Conservation (phyloP, 1,140 invertebrate species). For the Bombus waltoni region DNA sequence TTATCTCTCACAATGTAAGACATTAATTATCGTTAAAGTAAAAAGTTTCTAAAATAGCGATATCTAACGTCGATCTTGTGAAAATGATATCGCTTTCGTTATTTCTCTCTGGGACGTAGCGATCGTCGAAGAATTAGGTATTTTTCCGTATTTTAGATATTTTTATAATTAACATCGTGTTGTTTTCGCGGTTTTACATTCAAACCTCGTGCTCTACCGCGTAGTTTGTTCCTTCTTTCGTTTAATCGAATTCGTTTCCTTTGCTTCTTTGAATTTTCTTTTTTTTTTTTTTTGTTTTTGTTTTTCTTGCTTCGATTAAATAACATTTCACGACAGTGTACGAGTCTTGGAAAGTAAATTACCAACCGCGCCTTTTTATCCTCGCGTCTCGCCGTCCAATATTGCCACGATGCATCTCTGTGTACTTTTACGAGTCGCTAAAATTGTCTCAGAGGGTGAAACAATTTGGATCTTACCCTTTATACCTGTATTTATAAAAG, state of each 20-base stretch:
- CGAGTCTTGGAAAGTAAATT: not conserved
- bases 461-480: too few relatives aligned
- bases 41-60: not conserved
- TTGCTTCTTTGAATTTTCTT: not conserved
- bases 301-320: not conserved
- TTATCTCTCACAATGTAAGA: not conserved
- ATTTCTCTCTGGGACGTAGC: not conserved
- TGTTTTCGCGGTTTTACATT: not conserved
- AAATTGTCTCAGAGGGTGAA: too few relatives aligned
- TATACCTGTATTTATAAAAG: too few relatives aligned
- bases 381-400: not conserved
- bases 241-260: too few relatives aligned
- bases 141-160: too few relatives aligned
- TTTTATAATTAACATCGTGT: not conserved
- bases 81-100: not conserved
- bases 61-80: not conserved
- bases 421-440: not conserved
- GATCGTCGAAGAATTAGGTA: not conserved
- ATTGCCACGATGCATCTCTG: not conserved
- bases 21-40: not conserved
- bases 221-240: not conserved
- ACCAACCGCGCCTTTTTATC: not conserved
- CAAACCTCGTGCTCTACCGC: not conserved
- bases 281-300: fast-evolving
- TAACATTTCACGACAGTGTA: not conserved